A percentile compares a stretch with the other conserved stretches of the same genome.
Conservation (phyloP, 1,140 invertebrate species). For the Sycobia sp. region DNA sequence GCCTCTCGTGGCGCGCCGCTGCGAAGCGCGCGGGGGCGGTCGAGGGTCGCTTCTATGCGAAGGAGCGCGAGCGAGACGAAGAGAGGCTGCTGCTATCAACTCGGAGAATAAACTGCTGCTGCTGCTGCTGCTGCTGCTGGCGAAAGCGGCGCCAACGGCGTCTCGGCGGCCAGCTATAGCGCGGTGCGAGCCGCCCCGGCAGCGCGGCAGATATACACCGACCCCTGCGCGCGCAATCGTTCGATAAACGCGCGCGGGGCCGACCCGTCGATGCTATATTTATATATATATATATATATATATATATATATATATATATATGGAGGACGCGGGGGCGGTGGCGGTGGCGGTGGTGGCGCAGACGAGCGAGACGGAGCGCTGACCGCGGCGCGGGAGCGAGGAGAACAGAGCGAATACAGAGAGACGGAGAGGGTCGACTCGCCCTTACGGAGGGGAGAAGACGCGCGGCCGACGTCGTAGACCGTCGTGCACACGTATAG, state of each 20-base stretch:
- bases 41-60: too few species aligned
- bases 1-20: neutral
- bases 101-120: too few species aligned
- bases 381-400: too few species aligned
- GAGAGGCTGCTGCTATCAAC: neutral
- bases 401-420: too few species aligned
- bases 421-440: neutral
- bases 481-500: neutral
- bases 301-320: too few species aligned
- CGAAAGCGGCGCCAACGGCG: neutral
- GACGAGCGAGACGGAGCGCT: slow-evolving; percentile 5
- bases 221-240: slow-evolving; percentile 59
- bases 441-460: neutral
- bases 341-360: slow-evolving; percentile 20
- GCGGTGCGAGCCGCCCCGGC: neutral
- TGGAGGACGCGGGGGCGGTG: slow-evolving; percentile 35
- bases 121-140: neutral
- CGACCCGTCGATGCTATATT: slow-evolving; percentile 51
- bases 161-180: neutral
- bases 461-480: neutral
- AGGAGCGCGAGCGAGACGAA: too few species aligned
- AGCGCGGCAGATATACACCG: slow-evolving; percentile 13
- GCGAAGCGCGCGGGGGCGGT: neutral
- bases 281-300: too few species aligned
- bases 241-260: slow-evolving; percentile 56